Conservation (phyloP, 2,113 vertebrate species). For the Neogobius melanostomus region DNA sequence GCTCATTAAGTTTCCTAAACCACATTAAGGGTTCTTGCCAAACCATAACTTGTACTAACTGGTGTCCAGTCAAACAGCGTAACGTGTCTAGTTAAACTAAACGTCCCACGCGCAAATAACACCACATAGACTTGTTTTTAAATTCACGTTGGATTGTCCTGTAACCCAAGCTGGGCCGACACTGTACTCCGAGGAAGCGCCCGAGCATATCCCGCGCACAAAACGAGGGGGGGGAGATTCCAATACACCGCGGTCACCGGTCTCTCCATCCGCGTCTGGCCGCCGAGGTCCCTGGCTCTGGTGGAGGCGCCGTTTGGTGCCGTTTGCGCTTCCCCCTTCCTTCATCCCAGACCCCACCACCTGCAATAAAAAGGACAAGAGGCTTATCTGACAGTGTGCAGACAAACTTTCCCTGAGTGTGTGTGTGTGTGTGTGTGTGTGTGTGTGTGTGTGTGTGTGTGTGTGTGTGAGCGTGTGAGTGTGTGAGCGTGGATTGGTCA, state of each 20-base stretch:
- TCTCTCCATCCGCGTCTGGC: not conserved
- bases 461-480: no score
- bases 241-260: not conserved
- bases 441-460: no score
- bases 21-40: no score
- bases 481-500: not conserved
- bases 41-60: no score
- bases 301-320: not conserved
- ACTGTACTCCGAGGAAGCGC: not conserved
- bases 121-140: not conserved
- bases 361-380: constrained; percentile 1
- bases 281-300: not conserved
- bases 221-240: not conserved
- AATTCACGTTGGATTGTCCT: not conserved
- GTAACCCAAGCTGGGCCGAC: not conserved
- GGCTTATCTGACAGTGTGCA: not conserved
- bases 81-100: no score
- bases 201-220: not conserved
- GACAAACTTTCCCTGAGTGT: no score
- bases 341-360: not conserved
- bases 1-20: no score
- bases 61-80: no score
- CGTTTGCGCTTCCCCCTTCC: constrained; percentile 1
- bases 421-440: no score
- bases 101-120: no score